These are phyloP conservation scores for Tonatia bakeri DNA, from an alignment of 2,113 vertebrate genomes.

Conservation along the genomic window DNA sequence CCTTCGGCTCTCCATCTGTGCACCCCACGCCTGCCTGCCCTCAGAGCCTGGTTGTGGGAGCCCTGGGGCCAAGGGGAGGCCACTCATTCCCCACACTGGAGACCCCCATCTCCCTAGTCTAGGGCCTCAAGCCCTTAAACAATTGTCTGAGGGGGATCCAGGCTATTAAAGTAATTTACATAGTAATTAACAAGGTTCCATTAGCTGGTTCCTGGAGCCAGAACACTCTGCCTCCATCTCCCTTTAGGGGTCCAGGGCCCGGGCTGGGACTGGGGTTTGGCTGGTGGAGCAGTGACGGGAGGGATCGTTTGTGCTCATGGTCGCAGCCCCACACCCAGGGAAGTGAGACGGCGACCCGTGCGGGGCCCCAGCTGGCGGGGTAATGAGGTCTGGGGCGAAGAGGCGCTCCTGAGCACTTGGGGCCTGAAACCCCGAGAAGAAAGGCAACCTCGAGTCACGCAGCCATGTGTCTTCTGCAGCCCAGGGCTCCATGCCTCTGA, in stretches of 20 bases:
- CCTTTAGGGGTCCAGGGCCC: constrained; percentile 15
- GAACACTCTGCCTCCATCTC: constrained; percentile 14
- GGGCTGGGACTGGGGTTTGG: neutral
- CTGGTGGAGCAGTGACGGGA: neutral
- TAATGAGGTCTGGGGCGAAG: constrained; percentile 78
- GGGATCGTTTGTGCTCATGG: neutral
- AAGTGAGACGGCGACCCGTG: constrained; percentile 14
- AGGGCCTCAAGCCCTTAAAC: constrained; percentile 25
- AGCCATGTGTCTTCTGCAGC: neutral
- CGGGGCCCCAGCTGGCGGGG: constrained; percentile 66
- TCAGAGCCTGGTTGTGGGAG: neutral
- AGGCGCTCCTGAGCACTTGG: neutral
- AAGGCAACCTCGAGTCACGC: rapidly evolving
- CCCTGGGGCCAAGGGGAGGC: neutral
- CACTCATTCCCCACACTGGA: neutral
- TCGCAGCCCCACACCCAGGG: constrained; percentile 53
- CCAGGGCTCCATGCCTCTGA: neutral
- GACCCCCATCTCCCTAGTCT: neutral
- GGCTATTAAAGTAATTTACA: constrained; percentile 76
- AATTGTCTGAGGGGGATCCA: neutral
- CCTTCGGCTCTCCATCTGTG: neutral
- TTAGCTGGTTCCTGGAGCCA: constrained; percentile 25
- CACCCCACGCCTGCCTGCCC: neutral
- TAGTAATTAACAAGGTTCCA: constrained; percentile 77
- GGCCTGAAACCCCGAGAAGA: neutral